Conservation (phyloP, 2,888 invertebrate species). For the Tyria jacobaeae region DNA sequence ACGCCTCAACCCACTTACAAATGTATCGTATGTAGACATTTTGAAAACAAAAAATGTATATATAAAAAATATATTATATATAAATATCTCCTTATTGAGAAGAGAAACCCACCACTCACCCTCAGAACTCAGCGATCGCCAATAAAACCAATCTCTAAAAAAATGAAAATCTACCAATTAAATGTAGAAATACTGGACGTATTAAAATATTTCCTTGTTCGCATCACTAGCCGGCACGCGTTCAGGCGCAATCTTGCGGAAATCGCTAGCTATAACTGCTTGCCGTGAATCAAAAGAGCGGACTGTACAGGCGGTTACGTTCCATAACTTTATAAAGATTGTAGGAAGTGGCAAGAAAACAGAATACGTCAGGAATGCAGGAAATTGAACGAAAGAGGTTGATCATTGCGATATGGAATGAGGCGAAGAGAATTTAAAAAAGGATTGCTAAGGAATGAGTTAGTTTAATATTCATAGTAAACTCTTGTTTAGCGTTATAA, state of each 20-base stretch:
- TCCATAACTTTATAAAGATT: slow-evolving; percentile 17
- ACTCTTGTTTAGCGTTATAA: no score
- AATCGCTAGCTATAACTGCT: slow-evolving; percentile 47
- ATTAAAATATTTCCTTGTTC: neutral
- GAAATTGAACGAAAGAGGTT: slow-evolving; percentile 28
- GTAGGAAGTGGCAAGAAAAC: slow-evolving; percentile 28
- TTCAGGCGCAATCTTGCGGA: slow-evolving; percentile 43
- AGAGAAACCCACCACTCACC: neutral
- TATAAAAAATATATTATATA: neutral
- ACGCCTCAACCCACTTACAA: no score
- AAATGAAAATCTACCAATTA: neutral
- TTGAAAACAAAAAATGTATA: no score
- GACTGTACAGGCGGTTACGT: slow-evolving; percentile 23
- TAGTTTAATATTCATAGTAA: no score
- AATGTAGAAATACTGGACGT: neutral
- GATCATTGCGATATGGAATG: neutral
- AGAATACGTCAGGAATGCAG: slow-evolving; percentile 14
- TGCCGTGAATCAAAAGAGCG: slow-evolving; percentile 24
- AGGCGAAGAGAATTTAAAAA: neutral
- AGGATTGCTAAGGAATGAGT: neutral
- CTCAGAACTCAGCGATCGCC: neutral
- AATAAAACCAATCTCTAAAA: no score
- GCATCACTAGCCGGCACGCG: slow-evolving; percentile 30
- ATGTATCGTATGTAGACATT: no score
- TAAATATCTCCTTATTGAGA: neutral